Evolutionary conservation across 1,140 invertebrate species (phyloP), one percentile per base, ranked within the genome.

Genomic region (Aphaenogaster ashmeadi): DNA sequence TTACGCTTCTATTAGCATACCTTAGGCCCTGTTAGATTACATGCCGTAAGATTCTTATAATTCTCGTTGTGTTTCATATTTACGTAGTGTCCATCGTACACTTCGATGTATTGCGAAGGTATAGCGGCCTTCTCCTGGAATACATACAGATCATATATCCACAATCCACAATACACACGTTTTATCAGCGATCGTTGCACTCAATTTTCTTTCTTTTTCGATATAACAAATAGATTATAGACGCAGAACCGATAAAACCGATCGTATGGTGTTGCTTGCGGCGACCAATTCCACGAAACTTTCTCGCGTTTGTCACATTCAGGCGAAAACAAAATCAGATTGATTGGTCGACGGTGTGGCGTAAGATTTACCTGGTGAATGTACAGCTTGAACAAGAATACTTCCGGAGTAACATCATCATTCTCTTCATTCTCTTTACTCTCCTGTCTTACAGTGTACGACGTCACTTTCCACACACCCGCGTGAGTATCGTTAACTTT

Each of bases 21-120:
- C 33, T 54, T 36, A 38, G 60, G 13, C 38, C 15, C 15, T 18
- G 18, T 52, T 9, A 90, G 36, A 47, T 74, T 81, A 47, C 89
- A 90, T 15, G 50, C 60, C 13, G 41, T 87, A 15, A 88, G 9
- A 41, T 90, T 88, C 3, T 74, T 15, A 41, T 81, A 77, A 27
- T 27, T 21, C 2, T 62, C 6, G 1, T 60, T 11, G 27, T 90
- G n/a, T 11, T 77, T 47, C 0, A 69, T 60, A 44, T 58, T 38
- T 8, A 87, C 64, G 27, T 81, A 91, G 36, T 91, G 67, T 18
- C 85, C 88, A 33, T 90, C 80, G 7, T 74, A 62, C 0, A 91
- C 64, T 3, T 21, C 47, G 7, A 92, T 50, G 7, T 78, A 27
- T 18, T 33, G 44, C 7, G 52, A 33, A 41, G 79, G 67, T 33